Evolutionary conservation across 2,797 vertebrate genomes (phyloP).

Genomic region (Botia kubotai): DNA sequence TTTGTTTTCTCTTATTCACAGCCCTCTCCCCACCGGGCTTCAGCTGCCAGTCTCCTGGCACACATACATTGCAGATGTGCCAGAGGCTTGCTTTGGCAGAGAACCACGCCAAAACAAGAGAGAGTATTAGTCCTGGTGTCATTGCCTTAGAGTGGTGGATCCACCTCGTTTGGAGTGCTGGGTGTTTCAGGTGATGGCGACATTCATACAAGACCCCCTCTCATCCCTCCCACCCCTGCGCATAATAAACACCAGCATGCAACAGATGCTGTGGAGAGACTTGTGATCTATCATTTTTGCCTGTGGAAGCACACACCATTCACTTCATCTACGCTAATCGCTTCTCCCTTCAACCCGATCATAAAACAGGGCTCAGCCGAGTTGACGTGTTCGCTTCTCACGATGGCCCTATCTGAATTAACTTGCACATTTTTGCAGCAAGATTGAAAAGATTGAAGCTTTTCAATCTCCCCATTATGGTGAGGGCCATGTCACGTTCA

Average conservation of each 20-base stretch:
- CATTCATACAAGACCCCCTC: constrained; percentile 66
- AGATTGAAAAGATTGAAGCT: constrained; percentile 21
- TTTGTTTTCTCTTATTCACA: constrained; percentile 32
- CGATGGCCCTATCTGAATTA: constrained; percentile 30
- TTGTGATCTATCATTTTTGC: constrained; percentile 68
- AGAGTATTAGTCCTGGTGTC: constrained; percentile 56
- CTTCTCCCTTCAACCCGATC: constrained; percentile 30
- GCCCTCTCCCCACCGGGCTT: constrained; percentile 34
- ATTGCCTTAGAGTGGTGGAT: constrained; percentile 45
- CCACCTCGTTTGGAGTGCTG: constrained; percentile 51
- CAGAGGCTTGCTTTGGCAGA: constrained; percentile 46
- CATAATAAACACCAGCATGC: constrained; percentile 72
- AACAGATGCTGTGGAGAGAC: constrained; percentile 76
- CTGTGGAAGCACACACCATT: constrained; percentile 49
- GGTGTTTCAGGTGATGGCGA: constrained; percentile 59
- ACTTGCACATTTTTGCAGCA: constrained; percentile 1
- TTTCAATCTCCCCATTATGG: constrained; percentile 25
- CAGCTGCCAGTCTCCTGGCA: constrained; percentile 47
- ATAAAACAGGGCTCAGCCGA: constrained; percentile 19
- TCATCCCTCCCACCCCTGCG: constrained; percentile 28
- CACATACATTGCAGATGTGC: constrained; percentile 40
- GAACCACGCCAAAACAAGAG: constrained; percentile 51
- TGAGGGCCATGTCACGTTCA: constrained; percentile 15
- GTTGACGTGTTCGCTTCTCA: background rate
- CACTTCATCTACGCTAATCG: constrained; percentile 7